These are phyloP conservation scores for Heliconius himera DNA, from an alignment of 1,140 invertebrate genomes.

Conservation along the genomic window DNA sequence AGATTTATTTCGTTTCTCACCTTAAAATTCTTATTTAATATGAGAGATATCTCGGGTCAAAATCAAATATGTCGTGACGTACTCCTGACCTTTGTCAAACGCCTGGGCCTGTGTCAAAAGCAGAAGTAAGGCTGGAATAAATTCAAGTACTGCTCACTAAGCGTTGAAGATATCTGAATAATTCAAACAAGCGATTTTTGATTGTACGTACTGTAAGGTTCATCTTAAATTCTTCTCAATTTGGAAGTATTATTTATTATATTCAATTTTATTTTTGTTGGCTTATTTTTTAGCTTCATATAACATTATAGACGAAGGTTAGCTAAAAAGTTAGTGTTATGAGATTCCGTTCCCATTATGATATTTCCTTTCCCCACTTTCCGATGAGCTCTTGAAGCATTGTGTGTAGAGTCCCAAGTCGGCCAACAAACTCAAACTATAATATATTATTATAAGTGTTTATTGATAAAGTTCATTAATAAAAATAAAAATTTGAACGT, in stretches of 20 bases:
- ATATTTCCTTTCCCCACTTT: too few relatives aligned
- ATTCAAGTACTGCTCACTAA: slow-evolving; percentile 28
- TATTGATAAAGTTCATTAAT: too few relatives aligned
- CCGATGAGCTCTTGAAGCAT: too few relatives aligned
- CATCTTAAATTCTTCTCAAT: slow-evolving; percentile 11
- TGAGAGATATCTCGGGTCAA: slow-evolving; percentile 26
- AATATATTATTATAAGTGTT: too few relatives aligned
- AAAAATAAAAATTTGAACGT: too few relatives aligned
- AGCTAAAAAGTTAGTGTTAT: too few relatives aligned
- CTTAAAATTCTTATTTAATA: slow-evolving; percentile 12
- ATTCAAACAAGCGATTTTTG: slow-evolving; percentile 27
- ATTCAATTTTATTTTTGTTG: not conserved
- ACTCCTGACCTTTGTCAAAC: slow-evolving; percentile 32
- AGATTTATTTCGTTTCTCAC: too few relatives aligned
- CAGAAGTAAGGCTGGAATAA: slow-evolving; percentile 21
- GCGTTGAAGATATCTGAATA: slow-evolving; percentile 25
- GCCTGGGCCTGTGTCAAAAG: slow-evolving; percentile 34
- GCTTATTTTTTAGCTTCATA: too few relatives aligned
- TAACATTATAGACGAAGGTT: too few relatives aligned
- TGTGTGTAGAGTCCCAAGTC: too few relatives aligned
- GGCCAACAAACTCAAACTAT: too few relatives aligned
- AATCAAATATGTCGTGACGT: slow-evolving; percentile 38
- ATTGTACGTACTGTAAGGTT: slow-evolving; percentile 17
- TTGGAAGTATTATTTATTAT: slow-evolving; percentile 5
- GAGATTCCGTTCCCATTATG: too few relatives aligned